Percentiles rank a stretch among this genome's conserved stretches.
phyloP scores from a whole-genome alignment of 2,888 invertebrate genomes.

The Physocephala rufipes region DNA sequence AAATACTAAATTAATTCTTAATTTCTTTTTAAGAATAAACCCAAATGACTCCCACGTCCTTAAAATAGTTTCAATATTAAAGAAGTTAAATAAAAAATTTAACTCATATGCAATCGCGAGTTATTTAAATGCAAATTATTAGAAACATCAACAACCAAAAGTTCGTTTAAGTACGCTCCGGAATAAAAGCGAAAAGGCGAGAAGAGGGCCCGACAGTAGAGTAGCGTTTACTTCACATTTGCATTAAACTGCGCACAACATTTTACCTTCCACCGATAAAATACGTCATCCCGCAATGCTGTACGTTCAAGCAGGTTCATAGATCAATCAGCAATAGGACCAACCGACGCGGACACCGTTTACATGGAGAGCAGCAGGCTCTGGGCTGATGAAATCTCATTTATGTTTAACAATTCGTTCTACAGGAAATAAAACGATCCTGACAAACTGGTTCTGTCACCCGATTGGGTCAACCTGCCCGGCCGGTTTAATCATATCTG shows the following conservation, averaged over 20 bases:
- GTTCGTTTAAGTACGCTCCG: not conserved
- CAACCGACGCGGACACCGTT: not conserved
- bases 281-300: no score
- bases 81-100: conserved; percentile 4
- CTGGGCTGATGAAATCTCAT: not conserved
- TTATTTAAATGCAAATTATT: not conserved
- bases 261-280: not conserved
- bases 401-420: not conserved
- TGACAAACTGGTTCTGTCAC: not conserved
- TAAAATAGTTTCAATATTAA: conserved; percentile 17
- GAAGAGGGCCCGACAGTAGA: not conserved
- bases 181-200: conserved; percentile 9
- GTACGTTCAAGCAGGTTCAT: not conserved
- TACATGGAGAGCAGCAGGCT: no score
- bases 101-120: conserved; percentile 15
- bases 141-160: not conserved
- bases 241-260: conserved; percentile 1
- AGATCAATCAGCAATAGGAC: no score
- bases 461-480: not conserved
- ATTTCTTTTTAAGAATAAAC: no score
- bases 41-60: no score
- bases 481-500: not conserved
- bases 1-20: no score
- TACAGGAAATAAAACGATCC: conserved; percentile 15
- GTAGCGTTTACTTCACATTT: not conserved